Evolutionary conservation across 2,888 invertebrate genomes (phyloP).

Genomic region (Desoria tigrina): DNA sequence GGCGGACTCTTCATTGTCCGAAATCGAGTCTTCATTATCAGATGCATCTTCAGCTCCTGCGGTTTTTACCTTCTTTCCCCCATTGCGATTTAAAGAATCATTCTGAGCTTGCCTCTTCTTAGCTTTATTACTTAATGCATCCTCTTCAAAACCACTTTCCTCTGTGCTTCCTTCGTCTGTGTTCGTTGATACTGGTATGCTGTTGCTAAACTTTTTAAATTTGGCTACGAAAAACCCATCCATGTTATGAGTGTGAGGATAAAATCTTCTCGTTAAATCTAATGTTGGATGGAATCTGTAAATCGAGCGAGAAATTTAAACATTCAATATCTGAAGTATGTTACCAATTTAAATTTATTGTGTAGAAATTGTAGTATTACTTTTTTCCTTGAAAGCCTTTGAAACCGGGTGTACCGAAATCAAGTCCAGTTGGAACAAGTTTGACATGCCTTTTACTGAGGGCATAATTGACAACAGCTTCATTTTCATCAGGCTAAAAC

Average conservation of each 20-base stretch:
- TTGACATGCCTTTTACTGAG: slow-evolving; percentile 87
- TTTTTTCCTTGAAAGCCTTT: slow-evolving; percentile 73
- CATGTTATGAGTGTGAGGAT: slow-evolving; percentile 98
- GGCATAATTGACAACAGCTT: slow-evolving; percentile 94
- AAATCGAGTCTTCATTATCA: slow-evolving; percentile 6
- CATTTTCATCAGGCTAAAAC: slow-evolving; percentile 91
- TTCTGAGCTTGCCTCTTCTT: slow-evolving; percentile 13
- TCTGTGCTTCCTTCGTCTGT: slow-evolving; percentile 35
- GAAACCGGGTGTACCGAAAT: slow-evolving; percentile 95
- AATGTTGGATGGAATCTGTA: slow-evolving; percentile 87
- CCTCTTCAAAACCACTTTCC: slow-evolving; percentile 22
- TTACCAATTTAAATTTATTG: background rate
- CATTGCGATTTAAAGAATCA: background rate
- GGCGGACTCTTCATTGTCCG: slow-evolving; percentile 5
- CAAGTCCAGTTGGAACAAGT: slow-evolving; percentile 86
- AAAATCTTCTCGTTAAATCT: slow-evolving; percentile 84
- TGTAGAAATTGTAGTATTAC: slow-evolving; percentile 44
- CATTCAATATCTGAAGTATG: too few relatives aligned
- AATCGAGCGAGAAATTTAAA: too few relatives aligned
- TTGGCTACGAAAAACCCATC: slow-evolving; percentile 99
- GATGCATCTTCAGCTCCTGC: slow-evolving; percentile 7
- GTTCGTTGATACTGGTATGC: slow-evolving; percentile 58
- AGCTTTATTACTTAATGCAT: too few relatives aligned
- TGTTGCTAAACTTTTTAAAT: slow-evolving; percentile 91
- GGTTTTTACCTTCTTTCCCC: too few relatives aligned